Conservation (phyloP, 2,113 vertebrate genomes). For the Dasypus novemcinctus region DNA sequence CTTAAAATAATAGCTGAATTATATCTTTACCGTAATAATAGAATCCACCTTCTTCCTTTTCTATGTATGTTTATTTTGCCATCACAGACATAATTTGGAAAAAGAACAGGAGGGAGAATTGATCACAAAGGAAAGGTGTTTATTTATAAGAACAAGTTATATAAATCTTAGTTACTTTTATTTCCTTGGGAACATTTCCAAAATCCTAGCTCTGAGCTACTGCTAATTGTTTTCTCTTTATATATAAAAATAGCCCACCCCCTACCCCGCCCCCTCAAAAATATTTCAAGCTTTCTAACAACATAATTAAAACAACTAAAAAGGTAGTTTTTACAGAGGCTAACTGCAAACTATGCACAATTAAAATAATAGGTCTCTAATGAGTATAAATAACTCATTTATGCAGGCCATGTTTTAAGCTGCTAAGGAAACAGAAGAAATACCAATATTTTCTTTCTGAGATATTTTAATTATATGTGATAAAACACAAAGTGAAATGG, state of each 20-base stretch:
- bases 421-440: slow-evolving; percentile 52
- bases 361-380: slow-evolving; percentile 62
- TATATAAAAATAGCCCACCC: neutral
- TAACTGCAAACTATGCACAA: slow-evolving; percentile 53
- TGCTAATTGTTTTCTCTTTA: slow-evolving; percentile 51
- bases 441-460: slow-evolving; percentile 25
- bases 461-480: slow-evolving; percentile 47
- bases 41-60: neutral
- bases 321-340: slow-evolving; percentile 34
- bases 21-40: neutral
- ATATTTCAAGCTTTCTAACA: slow-evolving; percentile 51
- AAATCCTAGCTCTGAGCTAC: neutral
- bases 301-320: slow-evolving; percentile 54
- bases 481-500: slow-evolving; percentile 1
- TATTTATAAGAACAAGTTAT: neutral
- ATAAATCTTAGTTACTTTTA: neutral
- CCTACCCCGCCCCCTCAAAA: rapidly evolving
- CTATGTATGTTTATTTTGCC: neutral
- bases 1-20: slow-evolving; percentile 8
- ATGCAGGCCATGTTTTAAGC: neutral
- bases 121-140: slow-evolving; percentile 3
- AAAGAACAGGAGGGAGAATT: neutral
- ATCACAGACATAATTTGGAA: neutral
- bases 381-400: slow-evolving; percentile 68
- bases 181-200: slow-evolving; percentile 51